Conservation (phyloP, 2,888 invertebrate species). For the Cerastoderma edule region DNA sequence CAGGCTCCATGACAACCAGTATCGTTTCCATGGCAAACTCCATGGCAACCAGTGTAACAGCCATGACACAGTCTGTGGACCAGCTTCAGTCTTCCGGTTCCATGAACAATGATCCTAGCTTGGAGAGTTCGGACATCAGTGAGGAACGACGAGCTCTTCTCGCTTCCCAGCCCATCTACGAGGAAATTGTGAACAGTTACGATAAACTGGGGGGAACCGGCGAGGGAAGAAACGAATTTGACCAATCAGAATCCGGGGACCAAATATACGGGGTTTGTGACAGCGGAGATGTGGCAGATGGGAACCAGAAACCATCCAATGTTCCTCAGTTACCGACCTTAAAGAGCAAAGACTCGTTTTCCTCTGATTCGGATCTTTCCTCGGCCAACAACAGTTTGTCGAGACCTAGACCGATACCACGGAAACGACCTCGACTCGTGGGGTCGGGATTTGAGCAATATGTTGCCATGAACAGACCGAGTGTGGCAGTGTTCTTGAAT, state of each 20-base stretch:
- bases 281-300: background rate
- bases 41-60: slow-evolving; percentile 41
- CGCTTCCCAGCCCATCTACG: slow-evolving; percentile 78
- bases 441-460: slow-evolving; percentile 76
- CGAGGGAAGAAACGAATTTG: background rate
- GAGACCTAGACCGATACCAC: slow-evolving; percentile 74
- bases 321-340: slow-evolving; percentile 22
- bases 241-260: slow-evolving; percentile 17
- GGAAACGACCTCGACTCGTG: slow-evolving; percentile 68
- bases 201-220: slow-evolving; percentile 47
- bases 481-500: slow-evolving; percentile 69
- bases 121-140: slow-evolving; percentile 53
- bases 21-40: slow-evolving; percentile 45
- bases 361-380: slow-evolving; percentile 68
- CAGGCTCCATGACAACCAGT: slow-evolving; percentile 51
- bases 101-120: slow-evolving; percentile 20
- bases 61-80: slow-evolving; percentile 35
- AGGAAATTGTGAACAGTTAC: slow-evolving; percentile 77
- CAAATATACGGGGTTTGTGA: slow-evolving; percentile 47
- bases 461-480: slow-evolving; percentile 78
- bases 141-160: slow-evolving; percentile 69
- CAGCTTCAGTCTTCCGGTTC: slow-evolving; percentile 27
- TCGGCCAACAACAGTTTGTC: slow-evolving; percentile 69
- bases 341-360: slow-evolving; percentile 60
- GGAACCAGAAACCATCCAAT: background rate